A percentile compares a stretch with the other conserved stretches of the same genome.
Conservation (phyloP, 2,888 invertebrate genomes). For the Hypsopygia costalis region DNA sequence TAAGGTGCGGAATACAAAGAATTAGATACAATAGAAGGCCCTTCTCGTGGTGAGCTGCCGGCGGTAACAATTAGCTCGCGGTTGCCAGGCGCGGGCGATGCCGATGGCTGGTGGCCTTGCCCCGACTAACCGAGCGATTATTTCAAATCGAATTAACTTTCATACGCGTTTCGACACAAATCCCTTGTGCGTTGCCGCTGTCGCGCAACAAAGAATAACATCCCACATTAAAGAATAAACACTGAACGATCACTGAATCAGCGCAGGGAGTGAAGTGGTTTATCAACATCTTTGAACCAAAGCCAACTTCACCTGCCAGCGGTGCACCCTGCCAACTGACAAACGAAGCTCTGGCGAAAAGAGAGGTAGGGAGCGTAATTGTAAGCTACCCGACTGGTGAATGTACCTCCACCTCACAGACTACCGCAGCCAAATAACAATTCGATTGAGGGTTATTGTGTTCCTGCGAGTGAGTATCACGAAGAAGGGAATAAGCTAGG, state of each 20-base stretch:
- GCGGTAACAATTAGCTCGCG: conserved; percentile 29
- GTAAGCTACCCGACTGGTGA: too few relatives aligned
- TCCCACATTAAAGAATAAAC: background rate
- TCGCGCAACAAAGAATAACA: background rate
- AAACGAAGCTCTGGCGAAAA: too few relatives aligned
- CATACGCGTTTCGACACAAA: conserved; percentile 30
- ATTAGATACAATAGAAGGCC: background rate
- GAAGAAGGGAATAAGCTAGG: too few relatives aligned
- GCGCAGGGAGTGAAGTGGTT: too few relatives aligned
- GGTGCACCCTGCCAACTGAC: too few relatives aligned
- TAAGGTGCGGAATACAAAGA: background rate
- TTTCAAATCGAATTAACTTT: conserved; percentile 41
- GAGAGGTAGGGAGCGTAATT: too few relatives aligned
- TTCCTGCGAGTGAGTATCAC: too few relatives aligned
- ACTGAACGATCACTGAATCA: background rate
- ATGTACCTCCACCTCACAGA: too few relatives aligned
- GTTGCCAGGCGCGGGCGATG: conserved; percentile 24
- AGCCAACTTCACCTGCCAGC: too few relatives aligned
- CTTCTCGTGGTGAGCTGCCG: background rate
- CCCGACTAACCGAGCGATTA: conserved; percentile 29
- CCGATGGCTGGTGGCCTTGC: conserved; percentile 21
- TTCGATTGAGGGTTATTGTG: too few relatives aligned
- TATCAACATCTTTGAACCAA: too few relatives aligned
- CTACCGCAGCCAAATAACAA: too few relatives aligned
- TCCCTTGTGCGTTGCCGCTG: conserved; percentile 9